Evolutionary conservation across 2,888 invertebrate species (phyloP), one percentile per base, ranked within the genome.

Genomic region (Amiota communis): DNA sequence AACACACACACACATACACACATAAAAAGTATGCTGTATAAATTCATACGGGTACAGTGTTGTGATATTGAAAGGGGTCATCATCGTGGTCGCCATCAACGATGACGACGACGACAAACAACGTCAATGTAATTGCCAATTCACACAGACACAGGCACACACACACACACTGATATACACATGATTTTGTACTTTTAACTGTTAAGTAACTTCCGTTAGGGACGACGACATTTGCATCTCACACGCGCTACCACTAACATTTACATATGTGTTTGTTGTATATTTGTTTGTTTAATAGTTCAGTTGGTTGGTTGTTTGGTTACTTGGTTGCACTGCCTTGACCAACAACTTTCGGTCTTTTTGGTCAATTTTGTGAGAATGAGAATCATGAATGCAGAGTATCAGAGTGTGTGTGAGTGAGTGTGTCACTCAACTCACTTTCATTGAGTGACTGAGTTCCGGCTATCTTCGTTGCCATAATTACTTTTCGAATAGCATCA

Each of bases 401-500:
- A 2, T 36, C 36, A 2, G 23, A 3, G 23, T 23, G 23, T 6
- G 36, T 6, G 36, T 36, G 36, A 36, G 36, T 6, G 36, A 36
- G 4, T 36, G 6, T 36, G 36, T 36, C 36, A 36, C 36, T 36
- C 36, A 36, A 36, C 36, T 36, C 36, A 36, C 36, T 36, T 36
- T 36, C 36, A 36, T 36, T 36, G 4, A 36, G 36, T 36, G 6
- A 36, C 4, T 36, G 6, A 36, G 36, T 36, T 36, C 36, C 36
- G 36, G 36, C 36, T 36, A 36, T 36, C 36, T 15, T 67, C 49
- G 49, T 17, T 23, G 15, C 11, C 71, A 78, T 85, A 84, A 84
- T 83, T 85, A 84, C 81, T 79, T 79, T 77, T 77, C 83, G 79
- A 84, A 83, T 78, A 82, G 83, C 84, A 79, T 61, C 83, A 84